Evolutionary conservation across 2,797 vertebrate genomes (phyloP).

Genomic region (Dendrocincla fuliginosa): DNA sequence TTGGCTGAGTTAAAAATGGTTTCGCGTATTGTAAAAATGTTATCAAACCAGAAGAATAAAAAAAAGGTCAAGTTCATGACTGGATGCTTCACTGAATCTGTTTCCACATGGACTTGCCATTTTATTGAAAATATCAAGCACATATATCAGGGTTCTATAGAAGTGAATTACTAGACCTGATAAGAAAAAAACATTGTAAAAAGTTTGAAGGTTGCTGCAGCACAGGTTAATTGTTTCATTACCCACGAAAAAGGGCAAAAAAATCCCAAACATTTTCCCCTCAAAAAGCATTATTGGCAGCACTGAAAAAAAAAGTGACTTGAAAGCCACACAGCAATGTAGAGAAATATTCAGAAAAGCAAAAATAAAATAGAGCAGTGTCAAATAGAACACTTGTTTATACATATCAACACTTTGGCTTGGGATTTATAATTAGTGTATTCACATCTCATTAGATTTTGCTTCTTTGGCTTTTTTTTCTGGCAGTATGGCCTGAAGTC

Average conservation of each 20-base stretch:
- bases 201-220: slow-evolving; percentile 35
- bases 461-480: not conserved
- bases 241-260: slow-evolving; percentile 11
- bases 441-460: slow-evolving; percentile 21
- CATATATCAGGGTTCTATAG: slow-evolving; percentile 64
- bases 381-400: slow-evolving; percentile 3
- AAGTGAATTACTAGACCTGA: slow-evolving; percentile 51
- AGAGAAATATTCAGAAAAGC: not conserved
- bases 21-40: slow-evolving; percentile 44
- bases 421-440: slow-evolving; percentile 22
- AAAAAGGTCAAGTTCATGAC: slow-evolving; percentile 69
- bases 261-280: not conserved
- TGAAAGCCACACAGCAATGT: not conserved
- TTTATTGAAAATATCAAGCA: slow-evolving; percentile 73
- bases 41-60: slow-evolving; percentile 57
- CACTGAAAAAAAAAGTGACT: not conserved
- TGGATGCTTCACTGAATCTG: slow-evolving; percentile 61
- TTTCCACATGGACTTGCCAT: slow-evolving; percentile 72
- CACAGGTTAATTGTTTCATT: slow-evolving; percentile 47
- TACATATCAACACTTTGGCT: not conserved
- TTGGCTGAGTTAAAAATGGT: slow-evolving; percentile 39
- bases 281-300: not conserved
- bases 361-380: not conserved
- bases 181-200: slow-evolving; percentile 26
- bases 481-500: not conserved